Evolutionary conservation across 2,113 vertebrate species (phyloP).

Genomic region (Notarius lentiginosus): DNA sequence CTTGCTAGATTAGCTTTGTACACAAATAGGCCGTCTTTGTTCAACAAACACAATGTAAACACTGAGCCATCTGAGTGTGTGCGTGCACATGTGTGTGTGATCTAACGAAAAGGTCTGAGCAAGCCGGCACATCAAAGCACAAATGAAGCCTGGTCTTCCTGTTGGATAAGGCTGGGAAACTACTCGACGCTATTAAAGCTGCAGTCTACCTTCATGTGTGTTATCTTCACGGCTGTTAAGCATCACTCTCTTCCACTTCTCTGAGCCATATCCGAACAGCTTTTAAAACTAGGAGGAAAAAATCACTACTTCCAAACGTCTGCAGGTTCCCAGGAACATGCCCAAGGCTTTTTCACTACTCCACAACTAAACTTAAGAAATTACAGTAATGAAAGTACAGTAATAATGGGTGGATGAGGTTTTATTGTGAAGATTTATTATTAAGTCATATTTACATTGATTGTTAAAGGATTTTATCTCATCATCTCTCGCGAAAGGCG

Average conservation of each 20-base stretch:
- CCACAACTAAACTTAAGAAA: slow-evolving; percentile 5
- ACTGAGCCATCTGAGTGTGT: slow-evolving; percentile 8
- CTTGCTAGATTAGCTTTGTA: slow-evolving; percentile 32
- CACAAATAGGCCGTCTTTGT: slow-evolving; percentile 29
- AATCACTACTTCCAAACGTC: slow-evolving; percentile 41
- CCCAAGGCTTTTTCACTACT: slow-evolving; percentile 2
- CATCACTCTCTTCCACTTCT: slow-evolving; percentile 57
- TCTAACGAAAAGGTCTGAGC: slow-evolving; percentile 58
- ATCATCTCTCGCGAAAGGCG: too few relatives aligned
- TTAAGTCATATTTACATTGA: not conserved
- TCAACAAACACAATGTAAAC: slow-evolving; percentile 17
- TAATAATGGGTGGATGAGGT: slow-evolving; percentile 12
- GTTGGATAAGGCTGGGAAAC: slow-evolving; percentile 63
- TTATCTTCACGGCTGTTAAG: slow-evolving; percentile 65
- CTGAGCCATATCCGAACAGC: slow-evolving; percentile 41
- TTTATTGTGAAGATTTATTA: not conserved
- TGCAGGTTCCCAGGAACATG: slow-evolving; percentile 24
- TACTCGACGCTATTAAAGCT: slow-evolving; percentile 60
- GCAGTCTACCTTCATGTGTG: slow-evolving; percentile 59
- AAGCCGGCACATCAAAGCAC: slow-evolving; percentile 68
- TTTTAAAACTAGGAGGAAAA: slow-evolving; percentile 11
- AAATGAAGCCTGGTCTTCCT: slow-evolving; percentile 53
- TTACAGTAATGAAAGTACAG: not conserved
- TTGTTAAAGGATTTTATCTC: not conserved
- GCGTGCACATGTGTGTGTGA: slow-evolving; percentile 41